Evolutionary conservation across 2,113 vertebrate species (phyloP), one percentile per base, ranked within the genome.

Genomic region (Theropithecus gelada): DNA sequence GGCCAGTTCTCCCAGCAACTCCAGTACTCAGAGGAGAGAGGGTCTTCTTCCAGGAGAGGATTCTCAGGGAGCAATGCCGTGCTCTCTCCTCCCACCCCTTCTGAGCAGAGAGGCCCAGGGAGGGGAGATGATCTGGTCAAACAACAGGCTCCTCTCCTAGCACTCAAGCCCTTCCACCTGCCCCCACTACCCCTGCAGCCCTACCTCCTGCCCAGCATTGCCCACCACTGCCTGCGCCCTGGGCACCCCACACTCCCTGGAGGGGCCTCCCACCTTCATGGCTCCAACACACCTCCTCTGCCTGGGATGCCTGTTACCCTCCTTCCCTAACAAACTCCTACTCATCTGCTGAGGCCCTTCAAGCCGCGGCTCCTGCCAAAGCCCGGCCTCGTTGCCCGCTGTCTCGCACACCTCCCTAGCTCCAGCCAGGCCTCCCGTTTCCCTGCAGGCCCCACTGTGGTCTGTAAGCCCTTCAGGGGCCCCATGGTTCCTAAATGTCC

Each of bases 331-430:
- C 0, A 17, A 61, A 68, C 45, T 89, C 79, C 72, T 79, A 20
- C 45, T 3, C 5, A 10, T 35, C 93, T 1, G 35, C 88, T 43
- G 59, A 59, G 8, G 25, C 82, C 88, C 30, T 9, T 32, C 11
- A 27, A 32, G 25, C 13, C 23, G 8, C 12, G 25, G 40, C 43
- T 35, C 12, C 3, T 2, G 45, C 12, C 25, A 66, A 38, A 55
- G 66, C 12, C 90, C n/a, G 35, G 66, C n/a, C 35, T 86, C 5
- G 7, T 23, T 22, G 4, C 48, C 73, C 3, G 0, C 7, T 4
- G 1, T 14, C 52, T 22, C 5, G 1, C 20, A 4, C 0, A 1
- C 0, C 73, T 17, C 57, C n/a, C n/a, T 35, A 52, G 40, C 7
- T 14, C 57, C 1, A 6, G 4, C 16, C 40, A 48, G 52, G 13